Evolutionary conservation across 2,888 invertebrate species (phyloP).

Genomic region (Lepeophtheirus nordmannii): DNA sequence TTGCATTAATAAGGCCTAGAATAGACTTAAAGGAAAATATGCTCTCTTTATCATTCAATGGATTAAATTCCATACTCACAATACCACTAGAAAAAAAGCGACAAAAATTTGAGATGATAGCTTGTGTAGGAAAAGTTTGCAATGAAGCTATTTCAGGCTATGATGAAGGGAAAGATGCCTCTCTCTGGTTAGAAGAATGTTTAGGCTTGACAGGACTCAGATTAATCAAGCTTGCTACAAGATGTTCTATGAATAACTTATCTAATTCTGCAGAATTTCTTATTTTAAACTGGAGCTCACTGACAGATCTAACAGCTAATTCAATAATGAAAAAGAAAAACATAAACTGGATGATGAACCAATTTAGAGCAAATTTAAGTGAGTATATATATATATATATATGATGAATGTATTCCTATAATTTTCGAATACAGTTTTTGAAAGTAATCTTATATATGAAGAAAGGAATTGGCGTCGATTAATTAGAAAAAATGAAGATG

Average conservation of each 20-base stretch:
- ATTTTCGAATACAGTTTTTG: slow-evolving; percentile 9
- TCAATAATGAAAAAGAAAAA: not conserved
- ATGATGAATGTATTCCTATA: not conserved
- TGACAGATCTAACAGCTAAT: not conserved
- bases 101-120: slow-evolving; percentile 4
- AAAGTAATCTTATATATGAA: slow-evolving; percentile 28
- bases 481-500: slow-evolving; percentile 25
- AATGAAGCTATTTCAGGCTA: slow-evolving; percentile 57
- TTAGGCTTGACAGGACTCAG: slow-evolving; percentile 44
- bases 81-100: slow-evolving; percentile 25
- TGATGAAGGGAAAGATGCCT: slow-evolving; percentile 68
- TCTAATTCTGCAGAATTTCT: slow-evolving; percentile 46
- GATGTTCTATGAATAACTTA: slow-evolving; percentile 34
- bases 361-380: slow-evolving; percentile 14
- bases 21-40: slow-evolving; percentile 45
- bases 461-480: slow-evolving; percentile 28
- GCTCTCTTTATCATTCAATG: slow-evolving; percentile 31
- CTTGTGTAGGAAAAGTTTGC: slow-evolving; percentile 67
- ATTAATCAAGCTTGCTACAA: slow-evolving; percentile 24
- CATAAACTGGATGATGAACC: not conserved
- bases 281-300: slow-evolving; percentile 12
- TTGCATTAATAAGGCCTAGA: slow-evolving; percentile 60
- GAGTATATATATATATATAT: not conserved
- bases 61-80: slow-evolving; percentile 26
- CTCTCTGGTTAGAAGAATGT: slow-evolving; percentile 61